Evolutionary conservation across 1,140 invertebrate species (phyloP), one percentile per base, ranked within the genome.

Genomic region (Cotesia glomerata): DNA sequence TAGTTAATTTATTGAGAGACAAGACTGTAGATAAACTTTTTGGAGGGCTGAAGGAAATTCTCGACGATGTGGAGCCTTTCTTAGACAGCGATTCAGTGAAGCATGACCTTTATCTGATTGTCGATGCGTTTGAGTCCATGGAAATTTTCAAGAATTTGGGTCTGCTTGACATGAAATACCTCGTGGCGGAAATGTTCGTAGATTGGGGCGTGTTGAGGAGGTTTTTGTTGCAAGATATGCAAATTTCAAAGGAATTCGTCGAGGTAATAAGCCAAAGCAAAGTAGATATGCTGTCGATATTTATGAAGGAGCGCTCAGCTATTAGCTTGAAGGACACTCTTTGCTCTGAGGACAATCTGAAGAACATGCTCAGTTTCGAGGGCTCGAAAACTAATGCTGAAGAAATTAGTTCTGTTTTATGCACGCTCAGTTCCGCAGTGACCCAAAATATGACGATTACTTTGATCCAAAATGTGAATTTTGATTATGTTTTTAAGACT

Each of bases 381-480:
- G 66, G 61, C 7, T 71, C 64, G 14, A 36, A 74, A 51, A 78
- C 82, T 49, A 82, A 78, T 34, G 80, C 77, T 52, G 79, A 86
- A 35, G 80, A 84, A 78, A 74, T 86, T 32, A 85, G 82, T 69
- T 78, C 83, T 0, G 81, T 87, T 75, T 83, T 90, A 69, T 90
- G 89, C 52, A 82, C 83, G 3, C 67, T 90, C 9, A 75, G 80
- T 11, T 85, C 88, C 34, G 76, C 82, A 0, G 79, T 81, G 4
- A 86, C 84, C 0, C 83, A 87, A 71, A 82, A 87, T 62, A 81
- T 89, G 1, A 45, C 87, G 0, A 78, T 87, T 0, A 80, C 84
- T 35, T 76, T 90, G 3, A 75, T 90, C 13, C 82, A 87, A 32
- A 90, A 89, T 73, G 64, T 90, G 0, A 88, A 90, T 54, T 89